phyloP scores from a whole-genome alignment of 2,888 invertebrate species.

The Dynastes grantii region DNA sequence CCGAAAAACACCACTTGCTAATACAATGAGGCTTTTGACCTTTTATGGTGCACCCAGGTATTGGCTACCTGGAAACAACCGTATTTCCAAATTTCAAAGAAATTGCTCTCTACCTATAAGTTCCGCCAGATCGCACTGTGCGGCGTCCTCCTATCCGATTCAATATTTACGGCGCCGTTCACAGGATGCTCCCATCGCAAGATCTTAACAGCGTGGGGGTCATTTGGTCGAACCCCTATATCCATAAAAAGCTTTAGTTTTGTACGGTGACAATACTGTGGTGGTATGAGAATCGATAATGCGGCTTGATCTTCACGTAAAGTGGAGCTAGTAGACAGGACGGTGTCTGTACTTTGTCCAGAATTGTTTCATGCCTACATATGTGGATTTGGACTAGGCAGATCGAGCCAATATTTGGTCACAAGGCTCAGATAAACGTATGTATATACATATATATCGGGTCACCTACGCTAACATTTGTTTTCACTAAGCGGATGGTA shows the following conservation, averaged over 20 bases:
- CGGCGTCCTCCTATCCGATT: constrained; percentile 15
- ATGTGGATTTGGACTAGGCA: not conserved
- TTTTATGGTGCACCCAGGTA: too few relatives aligned
- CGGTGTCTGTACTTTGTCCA: not conserved
- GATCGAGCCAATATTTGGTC: not conserved
- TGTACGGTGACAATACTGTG: not conserved
- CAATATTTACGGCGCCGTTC: constrained; percentile 34
- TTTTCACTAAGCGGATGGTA: constrained; percentile 31
- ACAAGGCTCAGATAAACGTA: constrained; percentile 4
- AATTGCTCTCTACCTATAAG: too few relatives aligned
- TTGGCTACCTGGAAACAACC: too few relatives aligned
- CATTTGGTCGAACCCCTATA: constrained; percentile 33
- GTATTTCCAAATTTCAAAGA: too few relatives aligned
- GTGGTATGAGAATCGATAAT: constrained; percentile 33
- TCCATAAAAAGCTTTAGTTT: constrained; percentile 42
- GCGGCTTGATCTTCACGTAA: constrained; percentile 32
- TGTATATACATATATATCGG: not conserved
- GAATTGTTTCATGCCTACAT: not conserved
- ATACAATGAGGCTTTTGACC: too few relatives aligned
- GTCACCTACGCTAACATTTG: constrained; percentile 22
- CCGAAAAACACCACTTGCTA: too few relatives aligned
- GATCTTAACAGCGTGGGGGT: constrained; percentile 40
- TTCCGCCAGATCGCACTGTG: not conserved
- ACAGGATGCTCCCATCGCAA: constrained; percentile 25
- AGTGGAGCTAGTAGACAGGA: not conserved